A percentile compares a stretch with the other conserved stretches of the same genome.
phyloP scores from a whole-genome alignment of 2,113 vertebrate species.

The Marmota flaviventris region DNA sequence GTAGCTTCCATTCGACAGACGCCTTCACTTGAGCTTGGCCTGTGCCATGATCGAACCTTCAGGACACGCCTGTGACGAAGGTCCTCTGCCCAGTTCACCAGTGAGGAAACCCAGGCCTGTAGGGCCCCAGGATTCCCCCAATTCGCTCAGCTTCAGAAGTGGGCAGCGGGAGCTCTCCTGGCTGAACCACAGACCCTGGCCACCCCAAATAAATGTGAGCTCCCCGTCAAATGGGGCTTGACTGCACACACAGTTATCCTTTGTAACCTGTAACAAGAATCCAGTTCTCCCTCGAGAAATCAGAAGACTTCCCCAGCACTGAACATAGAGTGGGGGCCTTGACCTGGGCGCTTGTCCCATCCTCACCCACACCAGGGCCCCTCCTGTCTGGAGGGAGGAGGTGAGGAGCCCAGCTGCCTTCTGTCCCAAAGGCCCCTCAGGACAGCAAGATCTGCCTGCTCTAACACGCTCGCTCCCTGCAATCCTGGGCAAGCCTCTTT shows the following conservation, averaged over 20 bases:
- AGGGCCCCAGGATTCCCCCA: not conserved
- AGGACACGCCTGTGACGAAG: not conserved
- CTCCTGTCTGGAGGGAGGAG: not conserved
- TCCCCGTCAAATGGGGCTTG: not conserved
- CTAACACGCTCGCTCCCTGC: fast-evolving
- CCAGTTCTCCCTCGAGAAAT: slow-evolving; percentile 16
- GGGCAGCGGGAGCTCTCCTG: not conserved
- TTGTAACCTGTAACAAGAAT: not conserved
- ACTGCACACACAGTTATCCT: not conserved
- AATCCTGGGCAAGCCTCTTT: not conserved
- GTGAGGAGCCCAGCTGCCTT: not conserved
- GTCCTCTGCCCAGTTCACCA: not conserved
- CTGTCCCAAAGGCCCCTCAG: not conserved
- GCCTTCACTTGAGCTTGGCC: fast-evolving
- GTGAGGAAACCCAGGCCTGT: not conserved
- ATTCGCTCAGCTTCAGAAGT: not conserved
- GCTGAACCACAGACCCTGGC: not conserved
- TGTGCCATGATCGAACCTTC: too few species aligned
- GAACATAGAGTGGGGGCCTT: not conserved
- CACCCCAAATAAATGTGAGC: not conserved
- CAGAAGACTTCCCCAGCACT: not conserved
- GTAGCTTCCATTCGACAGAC: not conserved
- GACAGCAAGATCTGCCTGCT: too few species aligned
- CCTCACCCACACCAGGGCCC: fast-evolving
- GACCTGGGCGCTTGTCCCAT: not conserved